phyloP scores from a whole-genome alignment of 1,140 invertebrate genomes.

The Lerema accius region DNA sequence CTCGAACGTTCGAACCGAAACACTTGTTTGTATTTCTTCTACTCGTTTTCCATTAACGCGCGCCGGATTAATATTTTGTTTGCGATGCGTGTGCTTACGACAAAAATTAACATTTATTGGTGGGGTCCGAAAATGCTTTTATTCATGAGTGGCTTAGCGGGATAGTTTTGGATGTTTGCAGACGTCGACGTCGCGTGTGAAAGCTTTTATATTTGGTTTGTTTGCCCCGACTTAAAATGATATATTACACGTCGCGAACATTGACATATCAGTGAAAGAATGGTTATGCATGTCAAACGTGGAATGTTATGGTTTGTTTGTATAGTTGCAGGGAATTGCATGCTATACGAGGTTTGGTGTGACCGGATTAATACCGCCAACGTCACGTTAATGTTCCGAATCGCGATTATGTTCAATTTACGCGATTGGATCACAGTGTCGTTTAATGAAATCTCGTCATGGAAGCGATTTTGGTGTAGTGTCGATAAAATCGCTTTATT shows the following conservation, averaged over 20 bases:
- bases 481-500: not conserved
- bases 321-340: conserved; percentile 46
- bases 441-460: conserved; percentile 2
- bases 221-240: conserved; percentile 76
- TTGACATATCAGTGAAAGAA: conserved; percentile 71
- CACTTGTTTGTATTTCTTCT: conserved; percentile 72
- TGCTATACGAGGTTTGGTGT: conserved; percentile 37
- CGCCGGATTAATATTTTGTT: conserved; percentile 78
- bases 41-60: conserved; percentile 78
- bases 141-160: conserved; percentile 78
- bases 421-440: conserved; percentile 7
- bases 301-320: conserved; percentile 66
- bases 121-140: conserved; percentile 74
- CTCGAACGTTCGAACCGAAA: conserved; percentile 49
- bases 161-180: conserved; percentile 76
- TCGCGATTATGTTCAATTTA: conserved; percentile 1
- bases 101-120: conserved; percentile 80
- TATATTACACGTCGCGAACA: conserved; percentile 74
- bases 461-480: conserved; percentile 1
- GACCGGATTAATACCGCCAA: conserved; percentile 42
- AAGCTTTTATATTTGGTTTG: conserved; percentile 73
- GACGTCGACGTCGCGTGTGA: conserved; percentile 73
- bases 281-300: conserved; percentile 53
- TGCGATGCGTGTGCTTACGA: conserved; percentile 70
- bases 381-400: conserved; percentile 16